Base-by-base conservation (phyloP, 1,140 invertebrate species). In the Mamestra configurata region DNA sequence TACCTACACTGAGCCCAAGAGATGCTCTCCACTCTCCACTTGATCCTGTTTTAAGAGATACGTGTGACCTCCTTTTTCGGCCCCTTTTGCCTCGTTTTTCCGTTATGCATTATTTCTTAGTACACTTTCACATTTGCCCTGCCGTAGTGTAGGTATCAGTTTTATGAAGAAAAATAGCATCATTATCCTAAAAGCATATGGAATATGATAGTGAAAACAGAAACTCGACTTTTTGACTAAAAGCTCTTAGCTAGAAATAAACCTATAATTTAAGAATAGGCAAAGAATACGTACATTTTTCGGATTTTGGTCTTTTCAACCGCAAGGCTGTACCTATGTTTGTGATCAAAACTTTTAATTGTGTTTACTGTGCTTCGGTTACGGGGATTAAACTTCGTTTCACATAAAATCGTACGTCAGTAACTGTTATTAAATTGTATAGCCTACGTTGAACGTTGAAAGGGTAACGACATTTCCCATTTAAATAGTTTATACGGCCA, bases 41-140 rank as follows among this genome's bases (percentile, higher is more conserved):
- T 53, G 49, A 72, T 31, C 49, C 27, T 37, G 10, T 72, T 72
- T 51, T 55, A 72, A 13, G 49, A 55, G 31, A 40, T 57, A 66
- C 61, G 70, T 57, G 70, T 55, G 70, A 55, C 49, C 49, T 72
- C 61, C 35, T 66, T 72, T 35, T 31, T 27, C 64, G 64, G 18
- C 46, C 24, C 27, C 31, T 20, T 22, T 55, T 15, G 43, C 13
- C 40, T 43, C 43, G 27, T 53, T 55, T 51, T 37, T 27, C 27
- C n/a, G 31, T 55, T 24, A 53, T 72, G 70, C 49, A 72, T 57
- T 72, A 72, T 72, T 72, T 55, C 70, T 55, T 18, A 72, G 31
- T 11, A 72, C 70, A 55, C 31, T 72, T 55, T 7, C 0, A 35
- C 49, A 20, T 37, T 13, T 49, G 22, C 22, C 7, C 13, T 13